Conservation (phyloP, 2,888 invertebrate genomes). For the Apoda limacodes region DNA sequence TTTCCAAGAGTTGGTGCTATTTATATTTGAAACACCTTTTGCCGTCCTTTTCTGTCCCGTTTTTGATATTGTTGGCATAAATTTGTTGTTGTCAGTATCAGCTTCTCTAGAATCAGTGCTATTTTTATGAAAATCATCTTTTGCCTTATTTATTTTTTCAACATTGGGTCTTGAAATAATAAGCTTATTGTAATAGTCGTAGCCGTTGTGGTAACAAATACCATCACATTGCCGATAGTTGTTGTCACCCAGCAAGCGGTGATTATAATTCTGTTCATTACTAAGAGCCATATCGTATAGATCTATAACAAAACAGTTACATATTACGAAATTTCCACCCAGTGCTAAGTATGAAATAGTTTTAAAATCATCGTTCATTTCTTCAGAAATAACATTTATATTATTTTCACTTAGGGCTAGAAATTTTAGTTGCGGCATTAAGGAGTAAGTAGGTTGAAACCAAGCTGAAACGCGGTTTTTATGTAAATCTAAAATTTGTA, state of each 20-base stretch:
- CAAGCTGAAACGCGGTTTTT: constrained; percentile 68
- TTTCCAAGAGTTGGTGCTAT: background rate
- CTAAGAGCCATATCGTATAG: constrained; percentile 45
- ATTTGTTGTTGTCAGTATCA: background rate
- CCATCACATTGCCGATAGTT: background rate
- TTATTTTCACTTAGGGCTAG: constrained; percentile 64
- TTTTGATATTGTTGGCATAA: constrained; percentile 16
- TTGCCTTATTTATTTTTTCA: too few species aligned
- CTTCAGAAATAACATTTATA: constrained; percentile 63
- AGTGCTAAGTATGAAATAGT: constrained; percentile 57
- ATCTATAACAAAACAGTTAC: constrained; percentile 68
- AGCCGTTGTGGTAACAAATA: constrained; percentile 29
- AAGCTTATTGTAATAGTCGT: constrained; percentile 25
- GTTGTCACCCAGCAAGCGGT: constrained; percentile 3
- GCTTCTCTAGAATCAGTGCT: too few species aligned
- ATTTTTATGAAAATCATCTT: too few species aligned
- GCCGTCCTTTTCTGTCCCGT: constrained; percentile 15
- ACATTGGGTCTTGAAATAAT: too few species aligned
- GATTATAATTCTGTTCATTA: constrained; percentile 12
- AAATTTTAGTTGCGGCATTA: constrained; percentile 43
- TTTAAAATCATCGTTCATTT: constrained; percentile 68
- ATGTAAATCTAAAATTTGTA: constrained; percentile 61
- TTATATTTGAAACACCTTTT: constrained; percentile 12
- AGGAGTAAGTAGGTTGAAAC: constrained; percentile 47
- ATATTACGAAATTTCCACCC: constrained; percentile 69